Evolutionary conservation across 2,888 invertebrate species (phyloP).

Genomic region (Argyresthia goedartella): DNA sequence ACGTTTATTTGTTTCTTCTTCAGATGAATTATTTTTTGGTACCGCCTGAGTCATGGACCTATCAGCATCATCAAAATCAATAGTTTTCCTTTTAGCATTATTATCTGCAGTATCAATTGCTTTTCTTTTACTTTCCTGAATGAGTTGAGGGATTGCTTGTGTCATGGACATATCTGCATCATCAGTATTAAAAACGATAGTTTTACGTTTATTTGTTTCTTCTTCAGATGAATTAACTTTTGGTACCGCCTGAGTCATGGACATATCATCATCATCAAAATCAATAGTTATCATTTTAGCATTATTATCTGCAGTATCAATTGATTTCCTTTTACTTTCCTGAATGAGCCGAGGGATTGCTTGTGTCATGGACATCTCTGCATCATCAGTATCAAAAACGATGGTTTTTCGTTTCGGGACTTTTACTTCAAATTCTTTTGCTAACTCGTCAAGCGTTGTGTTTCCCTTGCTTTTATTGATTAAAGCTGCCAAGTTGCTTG

Average conservation of each 20-base stretch:
- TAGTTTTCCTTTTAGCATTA: constrained; percentile 15
- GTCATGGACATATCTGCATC: too few species aligned
- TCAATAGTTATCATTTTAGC: constrained; percentile 18
- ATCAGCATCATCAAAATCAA: constrained; percentile 20
- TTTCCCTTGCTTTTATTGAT: background rate
- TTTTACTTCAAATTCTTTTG: background rate
- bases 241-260: constrained; percentile 21
- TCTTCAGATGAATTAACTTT: constrained; percentile 3
- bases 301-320: background rate
- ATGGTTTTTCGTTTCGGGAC: constrained; percentile 15
- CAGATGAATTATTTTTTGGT: constrained; percentile 8
- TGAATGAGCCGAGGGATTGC: constrained; percentile 19
- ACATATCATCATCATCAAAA: constrained; percentile 22
- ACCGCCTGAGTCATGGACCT: constrained; percentile 24
- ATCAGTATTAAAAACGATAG: constrained; percentile 17
- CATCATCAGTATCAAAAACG: constrained; percentile 15
- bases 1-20: constrained; percentile 8
- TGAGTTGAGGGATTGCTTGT: constrained; percentile 20
- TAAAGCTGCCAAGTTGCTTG: constrained; percentile 7
- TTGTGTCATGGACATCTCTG: constrained; percentile 28
- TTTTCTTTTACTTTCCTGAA: constrained; percentile 3
- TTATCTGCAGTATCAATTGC: background rate
- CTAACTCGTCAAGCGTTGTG: background rate
- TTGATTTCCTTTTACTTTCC: background rate
- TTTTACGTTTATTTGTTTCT: constrained; percentile 11